Evolutionary conservation across 2,113 vertebrate genomes (phyloP).

Genomic region (Lagopus leucura): DNA sequence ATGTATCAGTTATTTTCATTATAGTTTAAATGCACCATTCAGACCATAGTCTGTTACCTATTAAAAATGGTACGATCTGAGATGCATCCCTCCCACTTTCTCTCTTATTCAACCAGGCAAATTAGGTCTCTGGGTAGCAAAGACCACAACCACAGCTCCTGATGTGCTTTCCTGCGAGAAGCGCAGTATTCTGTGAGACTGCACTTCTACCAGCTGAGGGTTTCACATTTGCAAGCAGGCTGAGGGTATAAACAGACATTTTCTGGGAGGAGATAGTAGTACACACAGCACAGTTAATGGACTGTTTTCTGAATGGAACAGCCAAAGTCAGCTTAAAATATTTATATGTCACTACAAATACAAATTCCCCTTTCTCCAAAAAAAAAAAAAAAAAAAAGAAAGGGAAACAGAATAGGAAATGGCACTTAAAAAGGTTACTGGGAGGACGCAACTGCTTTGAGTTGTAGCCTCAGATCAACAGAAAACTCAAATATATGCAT

Average conservation of each 20-base stretch:
- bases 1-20: background rate
- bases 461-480: background rate
- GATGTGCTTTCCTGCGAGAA: background rate
- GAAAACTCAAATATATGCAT: background rate
- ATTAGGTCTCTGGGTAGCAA: conserved; percentile 11
- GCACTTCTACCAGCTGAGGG: background rate
- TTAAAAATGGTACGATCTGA: background rate
- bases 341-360: background rate
- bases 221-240: background rate
- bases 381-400: background rate
- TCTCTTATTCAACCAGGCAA: background rate
- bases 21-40: background rate
- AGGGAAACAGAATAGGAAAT: background rate
- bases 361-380: background rate
- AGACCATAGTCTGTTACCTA: background rate
- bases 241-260: background rate
- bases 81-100: background rate
- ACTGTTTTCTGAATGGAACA: background rate
- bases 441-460: background rate
- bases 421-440: background rate
- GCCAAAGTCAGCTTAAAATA: background rate
- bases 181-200: background rate
- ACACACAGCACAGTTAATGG: background rate
- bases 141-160: background rate
- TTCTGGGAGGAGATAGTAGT: background rate